phyloP scores from a whole-genome alignment of 2,113 vertebrate species.

The Ptilonorhynchus violaceus region DNA sequence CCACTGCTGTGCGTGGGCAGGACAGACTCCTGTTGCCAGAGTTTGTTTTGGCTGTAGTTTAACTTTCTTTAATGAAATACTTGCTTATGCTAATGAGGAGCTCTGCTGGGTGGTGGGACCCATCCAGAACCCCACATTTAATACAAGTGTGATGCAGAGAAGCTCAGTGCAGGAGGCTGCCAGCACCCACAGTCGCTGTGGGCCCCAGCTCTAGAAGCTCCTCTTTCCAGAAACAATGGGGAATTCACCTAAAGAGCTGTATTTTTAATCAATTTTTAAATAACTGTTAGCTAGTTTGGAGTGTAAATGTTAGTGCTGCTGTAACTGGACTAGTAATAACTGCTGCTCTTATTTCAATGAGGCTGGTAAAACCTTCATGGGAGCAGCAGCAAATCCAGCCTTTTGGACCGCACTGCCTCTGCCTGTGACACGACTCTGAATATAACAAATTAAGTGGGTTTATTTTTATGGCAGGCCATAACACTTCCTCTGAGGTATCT shows the following conservation, averaged over 20 bases:
- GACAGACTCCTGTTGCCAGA: neutral
- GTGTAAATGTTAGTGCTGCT: neutral
- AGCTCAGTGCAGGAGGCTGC: accelerated
- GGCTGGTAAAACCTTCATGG: neutral
- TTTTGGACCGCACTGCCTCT: neutral
- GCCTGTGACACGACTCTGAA: neutral
- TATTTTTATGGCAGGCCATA: neutral
- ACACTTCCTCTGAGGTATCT: neutral
- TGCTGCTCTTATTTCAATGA: neutral
- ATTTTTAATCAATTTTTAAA: neutral
- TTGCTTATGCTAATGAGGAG: neutral
- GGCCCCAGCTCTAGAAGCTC: neutral
- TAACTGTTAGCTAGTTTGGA: neutral
- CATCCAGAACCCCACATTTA: neutral
- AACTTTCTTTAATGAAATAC: neutral
- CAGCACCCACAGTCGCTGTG: accelerated
- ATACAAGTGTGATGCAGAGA: accelerated
- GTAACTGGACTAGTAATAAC: neutral
- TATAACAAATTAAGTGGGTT: neutral
- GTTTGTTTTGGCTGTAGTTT: neutral
- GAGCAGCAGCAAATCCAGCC: neutral
- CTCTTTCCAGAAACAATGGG: neutral
- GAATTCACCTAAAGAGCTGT: neutral
- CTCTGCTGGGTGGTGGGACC: neutral
- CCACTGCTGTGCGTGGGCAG: accelerated